phyloP scores from a whole-genome alignment of 2,888 invertebrate genomes.

The Heliconius hortense region DNA sequence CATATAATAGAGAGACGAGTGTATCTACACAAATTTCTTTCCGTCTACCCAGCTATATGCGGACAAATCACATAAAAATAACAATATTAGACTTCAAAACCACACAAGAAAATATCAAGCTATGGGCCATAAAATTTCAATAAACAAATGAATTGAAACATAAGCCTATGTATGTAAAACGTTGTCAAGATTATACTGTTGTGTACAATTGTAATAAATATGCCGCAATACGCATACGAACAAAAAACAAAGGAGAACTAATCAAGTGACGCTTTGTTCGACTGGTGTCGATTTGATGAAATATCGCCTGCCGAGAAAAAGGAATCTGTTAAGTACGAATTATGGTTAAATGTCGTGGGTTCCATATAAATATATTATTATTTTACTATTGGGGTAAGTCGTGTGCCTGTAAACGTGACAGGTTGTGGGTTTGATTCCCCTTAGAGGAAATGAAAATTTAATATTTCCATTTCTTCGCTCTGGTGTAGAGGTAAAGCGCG shows the following conservation, averaged over 20 bases:
- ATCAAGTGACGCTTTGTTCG: constrained; percentile 43
- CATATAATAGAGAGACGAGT: neutral
- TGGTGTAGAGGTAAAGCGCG: no score
- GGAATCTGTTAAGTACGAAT: constrained; percentile 25
- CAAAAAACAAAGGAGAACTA: constrained; percentile 33
- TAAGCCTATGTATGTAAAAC: constrained; percentile 12
- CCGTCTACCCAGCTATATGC: no score
- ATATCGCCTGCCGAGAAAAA: constrained; percentile 45
- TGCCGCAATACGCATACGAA: constrained; percentile 22
- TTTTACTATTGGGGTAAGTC: neutral
- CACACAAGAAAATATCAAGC: neutral
- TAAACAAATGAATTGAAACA: constrained; percentile 14
- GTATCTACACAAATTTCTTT: no score
- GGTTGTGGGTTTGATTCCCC: no score
- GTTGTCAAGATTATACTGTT: constrained; percentile 17
- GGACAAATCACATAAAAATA: neutral
- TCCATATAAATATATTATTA: neutral
- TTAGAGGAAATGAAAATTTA: no score
- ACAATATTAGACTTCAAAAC: neutral
- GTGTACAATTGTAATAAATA: constrained; percentile 26
- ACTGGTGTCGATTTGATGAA: constrained; percentile 49
- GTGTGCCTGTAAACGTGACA: no score
- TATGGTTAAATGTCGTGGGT: neutral
- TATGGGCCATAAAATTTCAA: constrained; percentile 2
- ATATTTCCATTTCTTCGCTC: no score